These are phyloP conservation scores for Mamestra configurata DNA, from an alignment of 1,140 invertebrate species.

Conservation along the genomic window DNA sequence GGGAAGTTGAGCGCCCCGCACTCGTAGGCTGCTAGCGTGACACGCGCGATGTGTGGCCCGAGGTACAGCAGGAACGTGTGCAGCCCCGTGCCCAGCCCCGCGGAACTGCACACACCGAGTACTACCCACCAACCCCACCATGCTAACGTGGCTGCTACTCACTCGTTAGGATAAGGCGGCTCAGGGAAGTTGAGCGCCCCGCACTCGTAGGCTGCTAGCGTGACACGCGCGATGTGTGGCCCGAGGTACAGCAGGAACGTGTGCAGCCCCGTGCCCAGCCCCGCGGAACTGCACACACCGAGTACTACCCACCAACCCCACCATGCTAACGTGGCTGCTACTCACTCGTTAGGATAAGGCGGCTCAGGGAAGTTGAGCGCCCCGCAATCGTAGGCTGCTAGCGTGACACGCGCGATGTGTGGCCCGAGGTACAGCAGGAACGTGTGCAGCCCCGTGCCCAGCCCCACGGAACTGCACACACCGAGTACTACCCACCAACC, in stretches of 20 bases:
- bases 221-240: conserved; percentile 97
- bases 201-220: conserved; percentile 99
- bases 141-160: conserved; percentile 91
- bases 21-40: conserved; percentile 99
- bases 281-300: conserved; percentile 96
- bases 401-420: conserved; percentile 97
- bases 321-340: conserved; percentile 90
- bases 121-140: conserved; percentile 95
- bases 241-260: conserved; percentile 99
- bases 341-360: conserved; percentile 96
- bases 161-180: conserved; percentile 96
- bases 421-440: conserved; percentile 99
- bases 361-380: conserved; percentile 97
- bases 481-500: conserved; percentile 98
- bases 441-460: conserved; percentile 99
- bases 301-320: conserved; percentile 97
- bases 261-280: conserved; percentile 98
- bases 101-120: conserved; percentile 97
- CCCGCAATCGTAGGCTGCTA: conserved; percentile 99
- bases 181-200: conserved; percentile 97
- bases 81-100: conserved; percentile 98
- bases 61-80: conserved; percentile 99
- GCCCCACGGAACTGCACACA: conserved; percentile 96
- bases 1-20: conserved; percentile 98
- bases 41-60: conserved; percentile 96